These are phyloP conservation scores for Megaleporinus macrocephalus DNA, from an alignment of 2,113 vertebrate genomes.

Conservation along the genomic window DNA sequence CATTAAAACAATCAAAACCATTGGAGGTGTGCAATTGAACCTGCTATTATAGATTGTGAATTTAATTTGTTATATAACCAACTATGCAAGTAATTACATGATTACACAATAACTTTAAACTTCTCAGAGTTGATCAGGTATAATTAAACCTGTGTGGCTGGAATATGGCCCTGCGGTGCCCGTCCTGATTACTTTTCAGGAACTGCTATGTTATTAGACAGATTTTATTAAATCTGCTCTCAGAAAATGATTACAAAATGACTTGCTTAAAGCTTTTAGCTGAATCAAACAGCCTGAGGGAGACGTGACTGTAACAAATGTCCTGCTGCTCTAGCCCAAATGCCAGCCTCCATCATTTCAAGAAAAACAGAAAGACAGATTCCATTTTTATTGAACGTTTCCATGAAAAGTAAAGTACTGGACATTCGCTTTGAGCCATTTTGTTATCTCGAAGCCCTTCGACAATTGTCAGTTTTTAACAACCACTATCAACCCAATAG, in stretches of 20 bases:
- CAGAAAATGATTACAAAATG: background rate
- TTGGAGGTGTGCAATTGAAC: background rate
- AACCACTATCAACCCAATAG: too few relatives aligned
- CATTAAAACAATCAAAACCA: too few relatives aligned
- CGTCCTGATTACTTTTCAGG: background rate
- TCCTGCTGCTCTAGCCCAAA: background rate
- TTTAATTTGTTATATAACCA: background rate
- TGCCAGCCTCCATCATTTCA: background rate
- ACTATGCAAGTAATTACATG: background rate
- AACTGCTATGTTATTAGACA: background rate
- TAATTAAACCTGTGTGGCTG: background rate
- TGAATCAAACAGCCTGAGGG: background rate
- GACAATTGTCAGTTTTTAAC: too few relatives aligned
- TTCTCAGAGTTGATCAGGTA: background rate
- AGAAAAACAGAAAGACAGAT: background rate
- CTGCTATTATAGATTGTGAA: background rate
- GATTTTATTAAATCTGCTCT: slow-evolving; percentile 2
- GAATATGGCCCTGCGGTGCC: background rate
- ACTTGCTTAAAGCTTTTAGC: background rate
- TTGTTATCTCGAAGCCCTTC: too few relatives aligned
- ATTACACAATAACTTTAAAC: background rate
- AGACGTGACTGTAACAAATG: background rate
- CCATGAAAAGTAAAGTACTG: too few relatives aligned
- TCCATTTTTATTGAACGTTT: background rate
- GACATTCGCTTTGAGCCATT: too few relatives aligned